Conservation (phyloP, 2,888 invertebrate genomes). For the Drosophila neoperkinsi region DNA sequence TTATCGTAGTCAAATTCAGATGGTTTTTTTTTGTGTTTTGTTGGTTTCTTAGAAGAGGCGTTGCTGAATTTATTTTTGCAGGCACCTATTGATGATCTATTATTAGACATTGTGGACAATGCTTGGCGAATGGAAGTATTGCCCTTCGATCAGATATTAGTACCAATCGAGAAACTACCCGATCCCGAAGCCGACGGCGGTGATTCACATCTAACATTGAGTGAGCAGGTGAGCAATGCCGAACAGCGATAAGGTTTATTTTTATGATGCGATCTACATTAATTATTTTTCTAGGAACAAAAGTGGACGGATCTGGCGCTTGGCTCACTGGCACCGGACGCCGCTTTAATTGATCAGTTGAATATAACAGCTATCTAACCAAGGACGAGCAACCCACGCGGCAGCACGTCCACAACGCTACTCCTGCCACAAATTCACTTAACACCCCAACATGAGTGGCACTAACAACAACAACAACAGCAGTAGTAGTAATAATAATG, state of each 20-base stretch:
- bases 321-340: slow-evolving; percentile 84
- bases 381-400: slow-evolving; percentile 43
- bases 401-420: slow-evolving; percentile 50
- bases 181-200: slow-evolving; percentile 97
- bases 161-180: slow-evolving; percentile 94
- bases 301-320: slow-evolving; percentile 88
- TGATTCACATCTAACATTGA: slow-evolving; percentile 94
- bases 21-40: slow-evolving; percentile 2
- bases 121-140: slow-evolving; percentile 94
- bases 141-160: slow-evolving; percentile 93
- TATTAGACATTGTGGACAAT: slow-evolving; percentile 88
- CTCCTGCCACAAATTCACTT: slow-evolving; percentile 34
- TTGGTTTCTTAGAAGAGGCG: slow-evolving; percentile 43
- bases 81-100: slow-evolving; percentile 84
- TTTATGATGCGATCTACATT: slow-evolving; percentile 56
- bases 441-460: slow-evolving; percentile 56
- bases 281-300: slow-evolving; percentile 86
- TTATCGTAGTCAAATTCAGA: slow-evolving; percentile 10
- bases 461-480: slow-evolving; percentile 29
- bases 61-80: slow-evolving; percentile 42
- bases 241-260: slow-evolving; percentile 76
- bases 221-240: slow-evolving; percentile 92
- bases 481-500: slow-evolving; percentile 35
- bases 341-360: slow-evolving; percentile 83
- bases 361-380: slow-evolving; percentile 83